Percentiles rank a stretch among this genome's conserved stretches.
These are phyloP conservation scores for Yasuhikotakia modesta DNA, from an alignment of 2,797 vertebrate species.

Conservation along the genomic window DNA sequence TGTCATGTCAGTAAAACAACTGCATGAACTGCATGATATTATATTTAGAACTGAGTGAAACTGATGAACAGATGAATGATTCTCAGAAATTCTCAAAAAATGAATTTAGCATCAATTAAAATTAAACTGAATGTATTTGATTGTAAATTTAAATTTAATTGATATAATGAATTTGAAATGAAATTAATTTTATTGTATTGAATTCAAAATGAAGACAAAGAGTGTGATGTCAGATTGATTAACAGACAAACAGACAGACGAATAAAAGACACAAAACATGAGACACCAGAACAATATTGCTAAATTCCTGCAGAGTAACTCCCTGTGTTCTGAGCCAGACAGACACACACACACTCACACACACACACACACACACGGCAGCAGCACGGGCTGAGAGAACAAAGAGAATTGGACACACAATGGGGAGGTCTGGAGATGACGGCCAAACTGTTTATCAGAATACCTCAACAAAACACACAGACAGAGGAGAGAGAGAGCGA, in stretches of 20 bases:
- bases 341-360: too few relatives aligned
- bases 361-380: constrained; percentile 17
- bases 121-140: background rate
- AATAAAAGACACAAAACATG: constrained; percentile 18
- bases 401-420: constrained; percentile 64
- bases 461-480: constrained; percentile 42
- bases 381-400: constrained; percentile 57
- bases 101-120: too few relatives aligned
- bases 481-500: constrained; percentile 21
- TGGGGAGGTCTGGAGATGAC: constrained; percentile 53
- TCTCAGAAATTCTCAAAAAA: too few relatives aligned
- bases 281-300: background rate
- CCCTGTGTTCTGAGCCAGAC: constrained; percentile 10
- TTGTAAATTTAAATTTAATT: too few relatives aligned
- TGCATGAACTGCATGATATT: background rate
- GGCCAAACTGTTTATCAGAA: constrained; percentile 49
- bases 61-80: too few relatives aligned
- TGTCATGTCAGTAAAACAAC: background rate
- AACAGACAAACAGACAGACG: constrained; percentile 6
- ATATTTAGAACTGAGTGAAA: background rate
- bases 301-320: constrained; percentile 29
- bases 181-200: background rate
- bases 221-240: background rate
- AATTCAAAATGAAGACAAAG: background rate
- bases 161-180: background rate